A percentile compares a stretch with the other conserved stretches of the same genome.
phyloP scores from a whole-genome alignment of 2,888 invertebrate species.

The Patella depressa region DNA sequence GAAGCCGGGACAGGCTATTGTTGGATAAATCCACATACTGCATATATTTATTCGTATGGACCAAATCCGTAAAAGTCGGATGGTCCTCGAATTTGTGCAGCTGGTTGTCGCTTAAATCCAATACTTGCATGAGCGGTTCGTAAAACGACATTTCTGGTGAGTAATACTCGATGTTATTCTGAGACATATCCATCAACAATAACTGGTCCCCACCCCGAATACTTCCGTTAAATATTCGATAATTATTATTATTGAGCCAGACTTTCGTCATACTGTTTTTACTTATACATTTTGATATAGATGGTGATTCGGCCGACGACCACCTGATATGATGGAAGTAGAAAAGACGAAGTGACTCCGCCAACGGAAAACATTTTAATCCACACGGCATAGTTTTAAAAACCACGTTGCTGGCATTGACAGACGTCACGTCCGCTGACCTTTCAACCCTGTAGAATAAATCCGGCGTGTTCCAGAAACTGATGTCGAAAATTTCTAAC shows the following conservation, averaged over 20 bases:
- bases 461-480: slow-evolving; percentile 2
- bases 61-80: neutral
- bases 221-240: neutral
- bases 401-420: neutral
- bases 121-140: neutral
- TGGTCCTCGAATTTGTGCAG: neutral
- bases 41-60: neutral
- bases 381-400: neutral
- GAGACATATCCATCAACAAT: neutral
- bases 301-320: neutral
- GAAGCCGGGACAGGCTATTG: neutral
- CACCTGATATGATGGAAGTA: neutral
- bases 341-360: neutral
- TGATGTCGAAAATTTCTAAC: neutral
- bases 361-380: neutral
- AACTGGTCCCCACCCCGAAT: neutral
- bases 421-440: neutral
- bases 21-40: neutral
- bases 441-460: neutral
- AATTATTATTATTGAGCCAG: slow-evolving; percentile 1
- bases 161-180: neutral
- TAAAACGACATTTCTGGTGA: neutral
- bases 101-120: neutral
- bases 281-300: neutral
- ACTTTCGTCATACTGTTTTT: neutral